Conservation (phyloP, 2,888 invertebrate species). For the Theodoxus fluviatilis region DNA sequence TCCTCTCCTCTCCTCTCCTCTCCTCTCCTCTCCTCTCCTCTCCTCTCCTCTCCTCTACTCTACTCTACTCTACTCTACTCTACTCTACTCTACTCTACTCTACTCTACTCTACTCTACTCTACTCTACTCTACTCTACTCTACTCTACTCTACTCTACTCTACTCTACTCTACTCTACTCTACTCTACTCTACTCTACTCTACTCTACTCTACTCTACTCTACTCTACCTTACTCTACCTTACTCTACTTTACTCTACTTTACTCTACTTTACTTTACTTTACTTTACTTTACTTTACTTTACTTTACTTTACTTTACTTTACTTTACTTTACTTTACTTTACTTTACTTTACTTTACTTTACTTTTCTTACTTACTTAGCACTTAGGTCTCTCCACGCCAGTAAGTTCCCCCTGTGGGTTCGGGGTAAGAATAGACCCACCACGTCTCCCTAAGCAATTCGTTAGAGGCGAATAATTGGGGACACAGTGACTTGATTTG, state of each 20-base stretch:
- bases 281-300: not conserved
- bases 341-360: too few species aligned
- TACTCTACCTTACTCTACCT: constrained; percentile 37
- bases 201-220: constrained; percentile 42
- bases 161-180: too few species aligned
- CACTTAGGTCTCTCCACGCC: too few species aligned
- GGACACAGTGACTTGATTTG: too few species aligned
- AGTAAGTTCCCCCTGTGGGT: not conserved
- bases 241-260: not conserved
- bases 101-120: not conserved
- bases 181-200: too few species aligned
- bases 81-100: not conserved
- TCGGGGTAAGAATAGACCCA: not conserved
- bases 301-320: too few species aligned
- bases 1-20: not conserved
- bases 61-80: not conserved
- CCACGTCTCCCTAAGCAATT: too few species aligned
- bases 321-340: too few species aligned
- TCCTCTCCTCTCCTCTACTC: not conserved
- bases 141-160: not conserved
- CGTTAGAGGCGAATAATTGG: too few species aligned
- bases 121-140: not conserved
- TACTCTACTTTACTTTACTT: not conserved
- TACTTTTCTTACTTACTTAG: too few species aligned
- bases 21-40: not conserved